Evolutionary conservation across 2,888 invertebrate genomes (phyloP), one percentile per base, ranked within the genome.

Genomic region (Tromatobia lineatoria): DNA sequence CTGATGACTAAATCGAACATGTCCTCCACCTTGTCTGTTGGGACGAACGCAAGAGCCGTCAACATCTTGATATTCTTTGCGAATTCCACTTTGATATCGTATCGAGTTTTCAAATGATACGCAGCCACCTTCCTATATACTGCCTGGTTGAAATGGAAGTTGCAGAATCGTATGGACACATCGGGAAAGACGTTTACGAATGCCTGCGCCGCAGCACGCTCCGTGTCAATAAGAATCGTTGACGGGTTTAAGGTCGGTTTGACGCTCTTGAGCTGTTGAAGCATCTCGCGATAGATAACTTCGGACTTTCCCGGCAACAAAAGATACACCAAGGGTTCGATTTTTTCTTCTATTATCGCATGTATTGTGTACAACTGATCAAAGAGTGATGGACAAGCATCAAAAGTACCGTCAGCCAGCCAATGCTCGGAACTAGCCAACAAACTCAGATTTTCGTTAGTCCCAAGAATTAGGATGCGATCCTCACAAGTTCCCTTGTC

Each of bases 391-490:
- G 66, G 42, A 42, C 66, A 66, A 18, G 66, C 45, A 15, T 66
- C 45, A 42, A 66, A 66, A 42, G 66, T 66, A 3, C 66, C 66
- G 38, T 66, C 66, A 42, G 66, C 66, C n/a, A 66, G 38, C 66
- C 66, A 66, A 7, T 66, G 66, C 18, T 64, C 38, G 13, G 64
- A 10, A 13, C 66, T 42, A 3, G 66, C 42, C 42, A 66, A 23
- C 66, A 66, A 45, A 66, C 11, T 42, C 42, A 66, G 23, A 13
- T 45, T 66, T 42, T 66, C 66, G 66, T 66, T 45, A 2, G 66
- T 66, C 11, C 66, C 66, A 6, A 66, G 45, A 42, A 66, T 66
- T 3, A 66, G 42, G 13, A 66, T 66, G 13, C 66, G 66, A 45
- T 66, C 64, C 15, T 38, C 38, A 38, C 7, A 6, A 20, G 7